Conservation (phyloP, 2,888 invertebrate species). For the Merodon equestris region DNA sequence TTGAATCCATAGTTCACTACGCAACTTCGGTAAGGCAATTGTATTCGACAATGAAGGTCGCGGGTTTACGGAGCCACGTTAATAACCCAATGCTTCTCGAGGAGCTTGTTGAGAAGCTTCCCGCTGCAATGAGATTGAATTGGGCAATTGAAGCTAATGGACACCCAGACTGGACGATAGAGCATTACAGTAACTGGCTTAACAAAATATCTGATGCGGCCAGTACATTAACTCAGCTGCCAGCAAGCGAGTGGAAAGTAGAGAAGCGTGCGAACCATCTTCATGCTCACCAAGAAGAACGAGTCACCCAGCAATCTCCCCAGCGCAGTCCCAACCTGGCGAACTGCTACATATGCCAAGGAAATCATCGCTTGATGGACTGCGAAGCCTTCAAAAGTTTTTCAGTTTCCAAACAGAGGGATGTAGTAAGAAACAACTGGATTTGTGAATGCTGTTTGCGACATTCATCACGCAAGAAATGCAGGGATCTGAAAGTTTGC, state of each 20-base stretch:
- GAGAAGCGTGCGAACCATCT: neutral
- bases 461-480: slow-evolving; percentile 7
- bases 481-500: slow-evolving; percentile 17
- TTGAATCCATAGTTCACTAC: slow-evolving; percentile 11
- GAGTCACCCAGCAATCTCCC: neutral
- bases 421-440: neutral
- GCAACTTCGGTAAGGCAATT: slow-evolving; percentile 13
- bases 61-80: slow-evolving; percentile 2
- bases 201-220: slow-evolving; percentile 3
- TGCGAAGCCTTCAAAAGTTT: neutral
- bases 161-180: neutral
- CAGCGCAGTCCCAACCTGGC: neutral
- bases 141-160: slow-evolving; percentile 1
- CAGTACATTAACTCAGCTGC: slow-evolving; percentile 2
- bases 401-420: neutral
- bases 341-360: slow-evolving; percentile 1
- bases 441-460: slow-evolving; percentile 5
- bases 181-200: neutral
- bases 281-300: slow-evolving; percentile 2
- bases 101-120: slow-evolving; percentile 10
- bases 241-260: neutral
- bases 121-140: slow-evolving; percentile 1
- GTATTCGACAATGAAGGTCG: neutral
- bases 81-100: slow-evolving; percentile 1
- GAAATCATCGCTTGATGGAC: slow-evolving; percentile 5